Evolutionary conservation across 2,888 invertebrate species (phyloP), one percentile per base, ranked within the genome.

Genomic region (Eristalis intricaria): DNA sequence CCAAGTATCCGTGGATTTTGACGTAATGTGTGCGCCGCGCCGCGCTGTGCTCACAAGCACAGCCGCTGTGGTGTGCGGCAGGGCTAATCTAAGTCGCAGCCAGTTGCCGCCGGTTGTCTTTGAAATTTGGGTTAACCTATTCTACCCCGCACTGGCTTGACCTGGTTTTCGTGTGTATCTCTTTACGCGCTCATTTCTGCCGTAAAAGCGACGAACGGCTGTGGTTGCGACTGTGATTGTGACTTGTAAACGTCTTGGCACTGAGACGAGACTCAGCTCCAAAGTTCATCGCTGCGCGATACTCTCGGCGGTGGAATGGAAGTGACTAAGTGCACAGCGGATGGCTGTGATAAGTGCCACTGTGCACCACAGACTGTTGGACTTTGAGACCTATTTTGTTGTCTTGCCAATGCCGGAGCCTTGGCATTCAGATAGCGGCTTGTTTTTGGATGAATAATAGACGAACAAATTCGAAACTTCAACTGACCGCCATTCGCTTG

Each of bases 81-180:
- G 78, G 83, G 78, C 86, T 83, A 73, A 76, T 78, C 86, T 78
- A 83, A 78, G 86, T 86, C 82, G 82, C 81, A 81, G 76, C 70
- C 70, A 73, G 85, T 65, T 78, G 68, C 43, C 65, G 40, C 43
- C 66, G 80, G 60, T 32, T 77, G 84, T 68, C 81, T 79, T 86
- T 50, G 35, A 75, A 75, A 86, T 86, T 83, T 86, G 83, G 86
- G 83, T 86, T 79, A 86, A 79, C 66, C 61, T 71, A 66, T 82
- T 78, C 83, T 63, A 68, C 86, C 77, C 77, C 79, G 66, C 84
- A n/a, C 64, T 71, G 66, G 43, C 71, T 71, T 83, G 86, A 83
- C 86, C 86, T 71, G 83, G 75, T 70, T 86, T 56, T 23, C 23
- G n/a, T 66, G 50, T 79, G 61, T 32, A 8, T 68, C 60, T 26